phyloP scores from a whole-genome alignment of 2,888 invertebrate genomes.

The Eretmocerus hayati region DNA sequence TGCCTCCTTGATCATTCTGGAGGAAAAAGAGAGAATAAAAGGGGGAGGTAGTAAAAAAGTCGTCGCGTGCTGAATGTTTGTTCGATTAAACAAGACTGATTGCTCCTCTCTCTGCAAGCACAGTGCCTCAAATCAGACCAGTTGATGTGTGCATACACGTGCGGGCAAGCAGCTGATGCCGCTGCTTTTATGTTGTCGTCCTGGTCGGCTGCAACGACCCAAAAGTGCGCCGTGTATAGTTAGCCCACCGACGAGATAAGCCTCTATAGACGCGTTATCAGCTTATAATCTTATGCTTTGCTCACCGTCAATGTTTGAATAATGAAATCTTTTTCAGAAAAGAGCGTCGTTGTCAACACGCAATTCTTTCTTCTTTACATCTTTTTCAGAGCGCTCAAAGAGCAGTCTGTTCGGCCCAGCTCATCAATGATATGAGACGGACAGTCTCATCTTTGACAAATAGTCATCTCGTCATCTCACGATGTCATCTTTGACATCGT shows the following conservation, averaged over 20 bases:
- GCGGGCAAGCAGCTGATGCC: not conserved
- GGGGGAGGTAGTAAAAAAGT: too few species aligned
- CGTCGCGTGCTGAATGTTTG: slow-evolving; percentile 31
- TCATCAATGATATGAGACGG: too few species aligned
- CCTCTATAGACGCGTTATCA: slow-evolving; percentile 15
- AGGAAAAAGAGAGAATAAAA: not conserved
- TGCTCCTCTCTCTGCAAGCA: too few species aligned
- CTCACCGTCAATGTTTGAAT: slow-evolving; percentile 14
- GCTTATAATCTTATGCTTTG: slow-evolving; percentile 4
- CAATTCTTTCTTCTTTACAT: not conserved
- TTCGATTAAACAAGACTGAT: slow-evolving; percentile 40
- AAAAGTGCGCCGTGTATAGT: not conserved
- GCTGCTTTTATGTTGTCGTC: too few species aligned
- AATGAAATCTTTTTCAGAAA: slow-evolving; percentile 20
- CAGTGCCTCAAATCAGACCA: too few species aligned
- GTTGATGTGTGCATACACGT: not conserved
- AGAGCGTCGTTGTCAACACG: slow-evolving; percentile 5
- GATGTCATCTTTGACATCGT: too few species aligned
- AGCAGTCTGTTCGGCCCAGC: too few species aligned
- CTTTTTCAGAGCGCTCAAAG: too few species aligned
- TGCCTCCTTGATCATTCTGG: too few species aligned
- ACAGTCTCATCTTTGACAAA: too few species aligned
- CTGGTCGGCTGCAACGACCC: slow-evolving; percentile 4
- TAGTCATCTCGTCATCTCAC: too few species aligned
- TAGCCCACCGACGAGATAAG: not conserved